Evolutionary conservation across 2,113 vertebrate genomes (phyloP).

Genomic region (Aramus guarauna): DNA sequence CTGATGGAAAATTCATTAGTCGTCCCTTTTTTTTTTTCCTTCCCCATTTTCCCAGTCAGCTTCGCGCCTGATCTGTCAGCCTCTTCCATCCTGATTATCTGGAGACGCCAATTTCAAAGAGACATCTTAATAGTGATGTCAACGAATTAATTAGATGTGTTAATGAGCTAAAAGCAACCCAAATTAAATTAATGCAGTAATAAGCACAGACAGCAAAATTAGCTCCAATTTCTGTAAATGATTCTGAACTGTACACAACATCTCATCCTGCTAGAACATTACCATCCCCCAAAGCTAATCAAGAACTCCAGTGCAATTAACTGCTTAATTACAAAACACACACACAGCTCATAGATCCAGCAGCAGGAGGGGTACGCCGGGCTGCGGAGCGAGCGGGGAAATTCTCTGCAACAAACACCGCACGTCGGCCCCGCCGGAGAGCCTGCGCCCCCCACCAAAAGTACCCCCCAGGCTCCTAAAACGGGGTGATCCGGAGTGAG

Average conservation of each 20-base stretch:
- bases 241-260: constrained; percentile 99
- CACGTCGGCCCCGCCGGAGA: background rate
- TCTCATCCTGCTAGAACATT: constrained; percentile 94
- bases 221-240: constrained; percentile 99
- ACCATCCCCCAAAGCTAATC: constrained; percentile 99
- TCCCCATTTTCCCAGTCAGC: constrained; percentile 80
- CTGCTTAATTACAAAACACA: constrained; percentile 98
- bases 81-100: constrained; percentile 99
- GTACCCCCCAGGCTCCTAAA: background rate
- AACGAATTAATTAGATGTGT: constrained; percentile 99
- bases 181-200: constrained; percentile 99
- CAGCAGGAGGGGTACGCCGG: constrained; percentile 33
- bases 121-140: constrained; percentile 99
- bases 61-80: constrained; percentile 90
- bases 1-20: constrained; percentile 84
- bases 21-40: constrained; percentile 34
- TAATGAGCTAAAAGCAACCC: constrained; percentile 99
- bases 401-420: background rate
- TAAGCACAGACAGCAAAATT: constrained; percentile 99
- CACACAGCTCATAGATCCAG: constrained; percentile 66
- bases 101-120: constrained; percentile 99
- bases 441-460: background rate
- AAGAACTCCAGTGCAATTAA: constrained; percentile 98
- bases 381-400: background rate
- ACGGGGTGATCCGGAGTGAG: rapidly evolving